These are phyloP conservation scores for Andricus quercusramuli DNA, from an alignment of 2,888 invertebrate genomes.

Conservation along the genomic window DNA sequence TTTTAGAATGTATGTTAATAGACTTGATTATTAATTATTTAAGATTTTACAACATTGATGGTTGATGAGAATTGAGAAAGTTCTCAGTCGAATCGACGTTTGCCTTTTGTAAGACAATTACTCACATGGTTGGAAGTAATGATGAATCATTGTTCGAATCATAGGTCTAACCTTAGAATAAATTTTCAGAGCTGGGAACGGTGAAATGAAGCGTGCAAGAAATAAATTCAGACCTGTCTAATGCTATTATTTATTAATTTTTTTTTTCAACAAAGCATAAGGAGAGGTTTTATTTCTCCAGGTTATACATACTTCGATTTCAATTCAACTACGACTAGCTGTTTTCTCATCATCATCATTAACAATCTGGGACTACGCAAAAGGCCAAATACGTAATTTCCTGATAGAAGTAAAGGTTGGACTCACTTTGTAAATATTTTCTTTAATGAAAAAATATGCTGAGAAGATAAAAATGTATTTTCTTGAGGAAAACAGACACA, in stretches of 20 bases:
- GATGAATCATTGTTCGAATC: slow-evolving; percentile 28
- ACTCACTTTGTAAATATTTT: background rate
- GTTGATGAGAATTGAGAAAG: background rate
- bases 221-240: background rate
- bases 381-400: background rate
- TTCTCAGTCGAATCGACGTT: background rate
- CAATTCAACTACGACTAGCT: background rate
- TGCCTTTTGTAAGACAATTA: slow-evolving; percentile 5
- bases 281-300: background rate
- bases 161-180: slow-evolving; percentile 29
- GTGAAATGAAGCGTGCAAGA: slow-evolving; percentile 22
- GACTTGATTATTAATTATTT: background rate
- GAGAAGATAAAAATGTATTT: no score
- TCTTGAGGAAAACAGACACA: background rate
- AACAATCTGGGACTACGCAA: background rate
- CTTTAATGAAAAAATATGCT: background rate
- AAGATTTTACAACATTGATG: background rate
- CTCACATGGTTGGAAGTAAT: background rate
- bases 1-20: background rate
- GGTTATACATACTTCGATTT: background rate
- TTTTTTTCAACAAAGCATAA: background rate
- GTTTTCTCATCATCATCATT: background rate
- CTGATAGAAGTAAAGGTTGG: background rate
- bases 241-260: background rate
- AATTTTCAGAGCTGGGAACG: slow-evolving; percentile 31